Base-by-base conservation (phyloP, 2,113 vertebrate species). In the Marmota flaviventris region DNA sequence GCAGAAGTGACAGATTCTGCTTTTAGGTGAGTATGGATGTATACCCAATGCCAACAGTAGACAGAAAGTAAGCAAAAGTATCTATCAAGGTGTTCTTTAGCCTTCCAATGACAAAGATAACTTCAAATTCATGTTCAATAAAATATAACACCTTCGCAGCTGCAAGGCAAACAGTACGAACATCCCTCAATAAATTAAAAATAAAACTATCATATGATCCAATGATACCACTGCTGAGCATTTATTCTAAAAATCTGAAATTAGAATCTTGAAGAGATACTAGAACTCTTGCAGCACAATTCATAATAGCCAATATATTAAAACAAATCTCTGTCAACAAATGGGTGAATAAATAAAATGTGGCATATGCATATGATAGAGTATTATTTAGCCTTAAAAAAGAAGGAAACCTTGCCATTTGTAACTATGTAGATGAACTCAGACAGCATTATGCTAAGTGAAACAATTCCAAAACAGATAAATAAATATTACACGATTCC, bases 1-100 rank as follows among this genome's bases (percentile, higher is more conserved):
- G 69, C 76, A 90, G 84, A 97, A 95, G 84, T 96, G 94, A 96
- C 94, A 97, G 76, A 34, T 75, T 96, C 67, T 82, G 73, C 92
- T 95, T 98, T 96, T 86, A 39, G 87, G 24, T 83, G 69, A 70
- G 70, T 94, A 77, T 92, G 70, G 51, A 65, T 90, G 48, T 70
- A 72, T 77, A 82, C 39, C 56, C 85, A 65, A 73, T 90, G 88
- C 32, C 61, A 93, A 83, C 8, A 58, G 48, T 39, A 69, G 14
- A 37, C 27, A 27, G 8, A 6, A 81, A 95, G 92, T 82, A 81
- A 96, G 89, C 58, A 93, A 93, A 81, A 91, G 51, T 81, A 81
- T 77, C 78, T 72, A 94, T 58, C 85, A 96, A 65, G 25, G 13
- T 81, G 34, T 70, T 72, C 86, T 91, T 89, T 77, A 75, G 73